Base-by-base conservation (phyloP, 2,113 vertebrate species). In the Hippolais icterina region DNA sequence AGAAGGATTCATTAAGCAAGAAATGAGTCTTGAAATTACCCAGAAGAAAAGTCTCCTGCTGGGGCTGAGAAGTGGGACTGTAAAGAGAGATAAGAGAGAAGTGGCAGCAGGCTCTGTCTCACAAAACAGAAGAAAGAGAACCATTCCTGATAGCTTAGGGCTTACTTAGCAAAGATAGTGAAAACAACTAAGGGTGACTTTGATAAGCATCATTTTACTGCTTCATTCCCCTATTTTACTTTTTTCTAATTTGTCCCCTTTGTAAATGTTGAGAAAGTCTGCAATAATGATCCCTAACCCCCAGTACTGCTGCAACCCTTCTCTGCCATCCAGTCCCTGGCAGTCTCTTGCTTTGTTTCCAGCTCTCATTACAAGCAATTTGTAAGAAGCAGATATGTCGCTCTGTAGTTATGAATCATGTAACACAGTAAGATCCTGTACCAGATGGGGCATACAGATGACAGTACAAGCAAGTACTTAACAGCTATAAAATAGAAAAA, bases 11-110 rank as follows among this genome's bases (percentile, higher is more conserved):
- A 71, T 79, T 93, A 96, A 39, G 52, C 33, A 59, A 68, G 56
- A 89, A 91, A 93, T 50, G 24, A 84, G 49, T 78, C 69, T 87
- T 57, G 57, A 84, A 72, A 94, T 31, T 47, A 25, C 44, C 53
- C 1, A 75, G 74, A 87, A 84, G 57, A 80, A 85, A 61, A 86
- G 46, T 21, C 63, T 90, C 64, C 86, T 89, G 63, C 86, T 92
- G 83, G 64, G 68, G n/a, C 59, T 77, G 54, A 77, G 50, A 76
- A 95, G 50, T 41, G 37, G 46, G 15, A 53, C 31, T 77, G 80
- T 44, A 60, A 39, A 86, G 41, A 69, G 39, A 75, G 64, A 66
- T 1, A 11, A 86, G 76, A 80, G 57, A 46, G 75, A 84, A 12
- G 60, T n/a, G 56, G 56, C 68, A 84, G 64, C 64, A 81, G 37